phyloP scores from a whole-genome alignment of 1,140 invertebrate genomes.

The Meloidogyne hapla region DNA sequence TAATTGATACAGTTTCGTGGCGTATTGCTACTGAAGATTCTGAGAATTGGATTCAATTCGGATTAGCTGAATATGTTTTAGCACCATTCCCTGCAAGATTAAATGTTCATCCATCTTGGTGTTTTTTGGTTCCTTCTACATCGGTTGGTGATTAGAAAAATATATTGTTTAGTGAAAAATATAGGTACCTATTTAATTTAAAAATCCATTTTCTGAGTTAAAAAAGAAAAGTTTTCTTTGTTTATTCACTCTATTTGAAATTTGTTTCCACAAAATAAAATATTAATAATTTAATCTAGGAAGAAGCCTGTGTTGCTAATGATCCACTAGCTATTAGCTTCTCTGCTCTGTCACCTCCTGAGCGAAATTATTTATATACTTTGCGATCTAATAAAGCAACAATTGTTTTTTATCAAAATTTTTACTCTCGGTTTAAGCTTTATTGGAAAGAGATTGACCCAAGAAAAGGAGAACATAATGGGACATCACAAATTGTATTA shows the following conservation, averaged over 20 bases:
- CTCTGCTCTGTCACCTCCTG: constrained; percentile 7
- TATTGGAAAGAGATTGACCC: constrained; percentile 34
- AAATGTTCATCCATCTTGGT: constrained; percentile 13
- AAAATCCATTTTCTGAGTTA: no score
- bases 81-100: neutral
- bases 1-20: neutral
- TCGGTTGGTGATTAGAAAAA: neutral
- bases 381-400: constrained; percentile 33
- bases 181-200: neutral
- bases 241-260: no score
- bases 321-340: constrained; percentile 12
- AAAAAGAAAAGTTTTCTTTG: no score
- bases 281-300: neutral
- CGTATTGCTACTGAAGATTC: constrained; percentile 28
- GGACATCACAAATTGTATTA: neutral
- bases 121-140: neutral
- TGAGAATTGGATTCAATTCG: constrained; percentile 31
- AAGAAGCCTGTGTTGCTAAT: neutral
- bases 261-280: no score
- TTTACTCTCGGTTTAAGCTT: constrained; percentile 19
- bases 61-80: constrained; percentile 22
- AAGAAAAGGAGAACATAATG: constrained; percentile 14
- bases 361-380: constrained; percentile 6
- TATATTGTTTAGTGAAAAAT: no score
- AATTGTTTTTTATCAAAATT: constrained; percentile 17